A percentile compares a stretch with the other conserved stretches of the same genome.
Conservation (phyloP, 2,113 vertebrate species). For the Arothron firmamentum region DNA sequence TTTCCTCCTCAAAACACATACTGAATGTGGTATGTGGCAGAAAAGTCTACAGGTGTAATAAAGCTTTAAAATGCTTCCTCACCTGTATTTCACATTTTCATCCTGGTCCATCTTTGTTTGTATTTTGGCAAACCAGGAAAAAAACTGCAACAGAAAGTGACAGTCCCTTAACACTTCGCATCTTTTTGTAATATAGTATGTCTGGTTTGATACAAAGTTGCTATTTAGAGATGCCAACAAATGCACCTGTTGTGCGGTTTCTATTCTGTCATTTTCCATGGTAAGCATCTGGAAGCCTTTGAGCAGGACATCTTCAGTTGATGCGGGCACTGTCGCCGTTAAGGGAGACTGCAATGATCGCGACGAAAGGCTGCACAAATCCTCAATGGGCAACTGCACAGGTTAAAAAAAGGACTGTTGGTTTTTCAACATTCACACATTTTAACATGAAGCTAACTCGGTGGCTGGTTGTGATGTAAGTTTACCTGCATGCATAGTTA, state of each 20-base stretch:
- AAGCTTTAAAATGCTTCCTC: neutral
- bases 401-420: slow-evolving; percentile 17
- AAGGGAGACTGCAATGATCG: slow-evolving; percentile 77
- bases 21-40: neutral
- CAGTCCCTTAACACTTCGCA: neutral
- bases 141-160: slow-evolving; percentile 81
- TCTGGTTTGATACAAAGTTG: neutral
- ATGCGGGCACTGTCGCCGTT: slow-evolving; percentile 80
- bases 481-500: neutral
- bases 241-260: slow-evolving; percentile 93
- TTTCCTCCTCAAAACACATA: neutral
- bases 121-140: slow-evolving; percentile 94
- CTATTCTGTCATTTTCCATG: slow-evolving; percentile 86
- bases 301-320: slow-evolving; percentile 86
- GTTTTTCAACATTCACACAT: neutral
- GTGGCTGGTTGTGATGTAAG: slow-evolving; percentile 3
- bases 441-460: slow-evolving; percentile 7
- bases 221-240: neutral
- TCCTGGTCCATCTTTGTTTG: slow-evolving; percentile 93
- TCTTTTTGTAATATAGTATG: too few species aligned
- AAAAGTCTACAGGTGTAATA: neutral
- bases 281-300: slow-evolving; percentile 85
- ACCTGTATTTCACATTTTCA: slow-evolving; percentile 91
- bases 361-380: slow-evolving; percentile 85
- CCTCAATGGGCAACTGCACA: slow-evolving; percentile 90